Conservation (phyloP, 1,140 invertebrate genomes). For the Caerostris extrusa region DNA sequence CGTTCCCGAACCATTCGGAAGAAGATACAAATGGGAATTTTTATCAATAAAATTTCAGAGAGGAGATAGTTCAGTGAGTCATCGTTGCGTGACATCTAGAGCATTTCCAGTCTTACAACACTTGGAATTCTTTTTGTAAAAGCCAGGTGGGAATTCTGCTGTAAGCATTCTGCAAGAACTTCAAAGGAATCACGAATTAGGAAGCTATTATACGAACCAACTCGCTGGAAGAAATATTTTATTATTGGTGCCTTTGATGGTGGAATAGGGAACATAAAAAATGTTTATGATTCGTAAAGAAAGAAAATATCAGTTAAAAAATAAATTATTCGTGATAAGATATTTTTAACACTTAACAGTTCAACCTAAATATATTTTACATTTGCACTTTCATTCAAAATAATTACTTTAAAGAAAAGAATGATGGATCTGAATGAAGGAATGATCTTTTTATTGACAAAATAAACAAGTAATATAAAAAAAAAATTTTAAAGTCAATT, state of each 20-base stretch:
- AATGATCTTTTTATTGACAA: no score
- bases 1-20: constrained; percentile 8
- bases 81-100: constrained; percentile 31
- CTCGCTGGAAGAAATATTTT: background rate
- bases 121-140: background rate
- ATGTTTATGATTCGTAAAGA: background rate
- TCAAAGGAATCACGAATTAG: constrained; percentile 1
- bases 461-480: no score
- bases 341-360: background rate
- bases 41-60: background rate
- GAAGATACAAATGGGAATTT: background rate
- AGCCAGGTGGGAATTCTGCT: background rate
- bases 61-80: background rate
- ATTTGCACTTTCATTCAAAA: background rate
- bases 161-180: background rate
- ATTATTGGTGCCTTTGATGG: no score
- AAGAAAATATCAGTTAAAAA: background rate
- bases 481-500: no score
- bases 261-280: background rate
- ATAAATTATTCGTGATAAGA: background rate
- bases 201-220: background rate
- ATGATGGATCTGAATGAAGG: no score
- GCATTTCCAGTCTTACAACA: background rate
- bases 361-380: background rate
- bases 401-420: no score